Conservation (phyloP, 1,140 invertebrate genomes). For the Platorchestia sp. region DNA sequence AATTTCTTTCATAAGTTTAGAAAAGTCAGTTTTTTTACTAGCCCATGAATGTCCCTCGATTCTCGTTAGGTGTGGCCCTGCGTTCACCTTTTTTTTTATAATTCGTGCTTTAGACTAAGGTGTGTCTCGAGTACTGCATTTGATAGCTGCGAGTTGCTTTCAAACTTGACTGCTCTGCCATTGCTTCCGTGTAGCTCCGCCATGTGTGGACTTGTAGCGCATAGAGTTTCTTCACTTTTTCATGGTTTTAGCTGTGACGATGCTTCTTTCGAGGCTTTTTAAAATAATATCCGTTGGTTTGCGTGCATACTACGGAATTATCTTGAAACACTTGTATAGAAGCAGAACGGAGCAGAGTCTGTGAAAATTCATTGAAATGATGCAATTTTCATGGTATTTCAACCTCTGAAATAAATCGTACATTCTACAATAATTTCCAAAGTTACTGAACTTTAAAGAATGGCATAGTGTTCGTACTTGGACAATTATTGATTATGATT, state of each 20-base stretch:
- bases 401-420: neutral
- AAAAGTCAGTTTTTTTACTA: neutral
- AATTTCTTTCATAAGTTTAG: neutral
- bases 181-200: neutral
- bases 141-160: neutral
- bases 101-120: neutral
- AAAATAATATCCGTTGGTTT: neutral
- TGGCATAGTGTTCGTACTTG: neutral
- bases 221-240: neutral
- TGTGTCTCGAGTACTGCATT: slow-evolving; percentile 42
- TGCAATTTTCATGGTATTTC: neutral
- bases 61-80: neutral
- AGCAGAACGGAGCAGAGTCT: neutral
- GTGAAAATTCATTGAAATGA: neutral
- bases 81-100: neutral
- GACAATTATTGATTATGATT: neutral
- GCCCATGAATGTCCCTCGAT: neutral
- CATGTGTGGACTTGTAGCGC: neutral
- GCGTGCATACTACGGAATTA: neutral
- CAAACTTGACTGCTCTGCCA: neutral
- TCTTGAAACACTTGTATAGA: neutral
- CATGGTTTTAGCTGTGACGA: neutral
- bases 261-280: neutral
- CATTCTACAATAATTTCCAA: neutral
- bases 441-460: neutral